Evolutionary conservation across 2,113 vertebrate species (phyloP).

Genomic region (Orientallactaga bullata): DNA sequence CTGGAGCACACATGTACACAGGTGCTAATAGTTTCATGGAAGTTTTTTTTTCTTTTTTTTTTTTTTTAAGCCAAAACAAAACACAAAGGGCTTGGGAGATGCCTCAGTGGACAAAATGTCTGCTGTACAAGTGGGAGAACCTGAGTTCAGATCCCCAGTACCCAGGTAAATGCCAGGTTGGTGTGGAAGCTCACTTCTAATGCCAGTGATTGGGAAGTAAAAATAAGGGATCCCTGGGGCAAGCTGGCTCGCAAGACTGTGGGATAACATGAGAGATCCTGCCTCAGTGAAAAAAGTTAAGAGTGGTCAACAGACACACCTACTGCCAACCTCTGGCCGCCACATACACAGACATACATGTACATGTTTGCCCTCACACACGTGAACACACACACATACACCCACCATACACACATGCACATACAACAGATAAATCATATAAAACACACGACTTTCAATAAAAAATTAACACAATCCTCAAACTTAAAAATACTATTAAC

Average conservation of each 20-base stretch:
- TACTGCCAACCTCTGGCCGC: not conserved
- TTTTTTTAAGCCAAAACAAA: no score
- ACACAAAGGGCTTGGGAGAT: no score
- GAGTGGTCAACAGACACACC: not conserved
- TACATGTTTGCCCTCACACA: not conserved
- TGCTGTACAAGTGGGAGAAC: no score
- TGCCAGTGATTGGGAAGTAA: no score
- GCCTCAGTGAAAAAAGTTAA: not conserved
- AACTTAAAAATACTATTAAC: not conserved
- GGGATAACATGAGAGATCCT: not conserved
- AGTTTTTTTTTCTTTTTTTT: no score
- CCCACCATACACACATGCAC: not conserved
- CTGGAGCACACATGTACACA: accelerated
- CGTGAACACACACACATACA: not conserved
- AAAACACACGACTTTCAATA: not conserved
- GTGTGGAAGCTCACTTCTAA: no score
- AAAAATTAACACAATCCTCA: not conserved
- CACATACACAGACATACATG: not conserved
- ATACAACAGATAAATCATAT: not conserved
- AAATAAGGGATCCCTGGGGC: not conserved
- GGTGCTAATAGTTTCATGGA: not conserved
- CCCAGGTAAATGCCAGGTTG: not conserved
- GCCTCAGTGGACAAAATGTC: no score
- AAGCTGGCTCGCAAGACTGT: not conserved
- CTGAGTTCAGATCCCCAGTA: no score